These are phyloP conservation scores for Akabosia matsudoensis DNA, from an alignment of 1,140 invertebrate genomes.

Conservation along the genomic window DNA sequence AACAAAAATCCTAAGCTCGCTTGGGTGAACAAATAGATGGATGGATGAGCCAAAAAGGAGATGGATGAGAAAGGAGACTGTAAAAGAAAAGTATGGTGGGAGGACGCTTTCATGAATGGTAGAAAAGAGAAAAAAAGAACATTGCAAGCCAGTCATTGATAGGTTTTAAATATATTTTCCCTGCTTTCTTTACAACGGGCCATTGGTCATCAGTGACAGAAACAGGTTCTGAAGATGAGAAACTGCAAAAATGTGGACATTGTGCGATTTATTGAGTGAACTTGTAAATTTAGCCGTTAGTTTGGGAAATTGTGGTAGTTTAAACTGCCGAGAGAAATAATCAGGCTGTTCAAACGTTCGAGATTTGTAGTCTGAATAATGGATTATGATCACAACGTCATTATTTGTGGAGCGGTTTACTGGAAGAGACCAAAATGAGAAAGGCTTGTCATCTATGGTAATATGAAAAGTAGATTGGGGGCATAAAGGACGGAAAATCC, in stretches of 20 bases:
- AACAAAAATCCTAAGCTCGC: background rate
- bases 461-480: background rate
- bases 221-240: background rate
- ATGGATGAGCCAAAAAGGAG: background rate
- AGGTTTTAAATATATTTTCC: background rate
- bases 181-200: too few relatives aligned
- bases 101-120: conserved; percentile 6
- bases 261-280: too few relatives aligned
- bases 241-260: too few relatives aligned
- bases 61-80: conserved; percentile 5
- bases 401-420: background rate
- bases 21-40: background rate
- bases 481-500: too few relatives aligned
- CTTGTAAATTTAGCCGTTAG: too few relatives aligned
- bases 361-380: background rate
- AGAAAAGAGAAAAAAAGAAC: background rate
- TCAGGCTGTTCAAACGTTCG: too few relatives aligned
- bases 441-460: background rate
- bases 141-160: background rate
- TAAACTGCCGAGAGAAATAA: too few relatives aligned
- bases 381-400: background rate
- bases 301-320: too few relatives aligned
- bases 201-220: background rate
- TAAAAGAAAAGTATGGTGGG: background rate
- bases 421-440: background rate